Conservation (phyloP, 2,888 invertebrate genomes). For the Spodoptera exigua region DNA sequence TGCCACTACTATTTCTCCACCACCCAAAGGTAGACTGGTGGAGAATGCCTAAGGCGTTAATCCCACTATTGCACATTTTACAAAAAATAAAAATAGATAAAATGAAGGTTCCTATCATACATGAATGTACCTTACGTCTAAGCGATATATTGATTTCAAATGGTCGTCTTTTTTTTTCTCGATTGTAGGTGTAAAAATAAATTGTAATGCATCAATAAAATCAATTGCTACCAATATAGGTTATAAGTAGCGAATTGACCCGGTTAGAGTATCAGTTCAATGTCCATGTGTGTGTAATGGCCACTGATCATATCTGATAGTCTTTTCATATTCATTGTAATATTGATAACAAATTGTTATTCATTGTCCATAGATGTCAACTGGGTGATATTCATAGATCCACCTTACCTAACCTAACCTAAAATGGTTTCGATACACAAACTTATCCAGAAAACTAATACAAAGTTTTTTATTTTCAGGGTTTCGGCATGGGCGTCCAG, state of each 20-base stretch:
- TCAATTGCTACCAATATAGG: constrained; percentile 27
- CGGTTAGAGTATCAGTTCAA: neutral
- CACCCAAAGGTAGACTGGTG: no score
- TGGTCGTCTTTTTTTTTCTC: no score
- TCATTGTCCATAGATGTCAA: no score
- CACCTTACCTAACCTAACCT: no score
- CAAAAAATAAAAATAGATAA: no score
- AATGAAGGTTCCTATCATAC: no score
- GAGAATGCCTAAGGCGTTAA: no score
- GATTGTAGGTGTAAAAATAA: neutral
- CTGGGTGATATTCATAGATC: no score
- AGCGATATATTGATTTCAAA: constrained; percentile 12
- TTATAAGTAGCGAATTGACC: constrained; percentile 28
- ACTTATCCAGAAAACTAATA: neutral
- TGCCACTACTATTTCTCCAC: no score
- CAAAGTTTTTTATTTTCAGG: constrained; percentile 72
- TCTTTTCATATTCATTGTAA: neutral
- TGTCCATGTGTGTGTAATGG: neutral
- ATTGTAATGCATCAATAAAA: constrained; percentile 16
- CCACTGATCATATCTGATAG: neutral
- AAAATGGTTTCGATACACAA: no score
- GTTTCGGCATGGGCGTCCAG: constrained; percentile 87
- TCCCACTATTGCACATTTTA: no score
- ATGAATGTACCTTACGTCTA: no score
- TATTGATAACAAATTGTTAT: neutral